These are phyloP conservation scores for Sepioteuthis lessoniana DNA, from an alignment of 2,888 invertebrate species.

Conservation along the genomic window DNA sequence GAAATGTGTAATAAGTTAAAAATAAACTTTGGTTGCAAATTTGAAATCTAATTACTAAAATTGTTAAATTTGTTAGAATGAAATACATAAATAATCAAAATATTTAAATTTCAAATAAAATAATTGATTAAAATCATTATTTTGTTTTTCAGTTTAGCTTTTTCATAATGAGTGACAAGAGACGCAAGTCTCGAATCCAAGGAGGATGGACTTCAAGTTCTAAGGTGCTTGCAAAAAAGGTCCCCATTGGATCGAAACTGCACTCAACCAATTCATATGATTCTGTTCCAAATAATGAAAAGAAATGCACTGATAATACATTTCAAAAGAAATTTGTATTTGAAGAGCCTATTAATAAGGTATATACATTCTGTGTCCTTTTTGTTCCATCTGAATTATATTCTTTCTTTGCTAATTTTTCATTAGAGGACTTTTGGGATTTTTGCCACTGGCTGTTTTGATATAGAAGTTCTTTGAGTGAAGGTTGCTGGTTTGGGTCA, in stretches of 20 bases:
- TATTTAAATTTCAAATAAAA: no score
- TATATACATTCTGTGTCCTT: conserved; percentile 44
- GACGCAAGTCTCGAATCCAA: conserved; percentile 65
- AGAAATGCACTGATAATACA: conserved; percentile 52
- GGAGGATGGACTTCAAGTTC: conserved; percentile 69
- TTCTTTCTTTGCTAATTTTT: no score
- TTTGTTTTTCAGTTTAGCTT: not conserved
- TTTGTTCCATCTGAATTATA: not conserved
- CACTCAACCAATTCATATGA: conserved; percentile 49
- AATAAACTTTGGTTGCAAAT: no score
- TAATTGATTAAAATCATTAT: no score
- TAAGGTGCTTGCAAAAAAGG: not conserved
- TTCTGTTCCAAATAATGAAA: conserved; percentile 65
- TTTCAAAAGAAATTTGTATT: conserved; percentile 61
- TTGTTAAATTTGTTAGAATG: no score
- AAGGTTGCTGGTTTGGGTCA: no score
- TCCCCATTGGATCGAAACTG: not conserved
- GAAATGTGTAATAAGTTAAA: no score
- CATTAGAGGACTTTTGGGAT: no score
- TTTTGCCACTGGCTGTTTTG: no score
- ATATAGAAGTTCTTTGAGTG: no score
- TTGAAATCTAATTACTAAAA: no score
- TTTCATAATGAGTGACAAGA: conserved; percentile 61
- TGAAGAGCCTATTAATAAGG: conserved; percentile 62
- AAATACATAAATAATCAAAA: no score